Percentiles rank a stretch among this genome's conserved stretches.
These are phyloP conservation scores for Drosophila bunnanda DNA, from an alignment of 2,888 invertebrate genomes.

Conservation along the genomic window DNA sequence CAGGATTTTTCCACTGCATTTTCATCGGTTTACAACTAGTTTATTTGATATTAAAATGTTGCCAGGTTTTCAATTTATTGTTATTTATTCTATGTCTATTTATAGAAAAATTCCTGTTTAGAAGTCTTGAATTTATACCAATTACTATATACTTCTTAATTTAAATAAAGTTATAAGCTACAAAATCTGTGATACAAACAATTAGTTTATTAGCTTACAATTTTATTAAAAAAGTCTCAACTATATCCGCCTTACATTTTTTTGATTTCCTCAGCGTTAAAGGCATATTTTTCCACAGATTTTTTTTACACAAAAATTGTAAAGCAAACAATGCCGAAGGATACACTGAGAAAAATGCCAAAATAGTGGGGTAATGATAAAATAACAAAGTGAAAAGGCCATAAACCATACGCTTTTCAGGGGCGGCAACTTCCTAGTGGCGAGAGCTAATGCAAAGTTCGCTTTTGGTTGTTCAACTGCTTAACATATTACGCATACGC, in stretches of 20 bases:
- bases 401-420: background rate
- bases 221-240: background rate
- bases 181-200: background rate
- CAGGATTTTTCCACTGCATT: background rate
- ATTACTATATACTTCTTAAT: no score
- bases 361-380: conserved; percentile 36
- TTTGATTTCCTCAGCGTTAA: background rate
- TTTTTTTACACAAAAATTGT: background rate
- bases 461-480: conserved; percentile 38
- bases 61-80: background rate
- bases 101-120: no score
- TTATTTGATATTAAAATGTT: background rate
- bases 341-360: conserved; percentile 1
- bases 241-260: background rate
- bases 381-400: conserved; percentile 26
- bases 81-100: background rate
- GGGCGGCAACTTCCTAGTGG: conserved; percentile 20
- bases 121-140: no score
- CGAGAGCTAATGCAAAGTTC: conserved; percentile 38
- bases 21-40: background rate
- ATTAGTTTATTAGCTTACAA: background rate
- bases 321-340: conserved; percentile 10
- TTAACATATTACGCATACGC: conserved; percentile 53
- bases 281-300: background rate
- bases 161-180: background rate